A percentile compares a stretch with the other conserved stretches of the same genome.
Conservation (phyloP, 2,888 invertebrate species). For the Drosophila mercatorum region DNA sequence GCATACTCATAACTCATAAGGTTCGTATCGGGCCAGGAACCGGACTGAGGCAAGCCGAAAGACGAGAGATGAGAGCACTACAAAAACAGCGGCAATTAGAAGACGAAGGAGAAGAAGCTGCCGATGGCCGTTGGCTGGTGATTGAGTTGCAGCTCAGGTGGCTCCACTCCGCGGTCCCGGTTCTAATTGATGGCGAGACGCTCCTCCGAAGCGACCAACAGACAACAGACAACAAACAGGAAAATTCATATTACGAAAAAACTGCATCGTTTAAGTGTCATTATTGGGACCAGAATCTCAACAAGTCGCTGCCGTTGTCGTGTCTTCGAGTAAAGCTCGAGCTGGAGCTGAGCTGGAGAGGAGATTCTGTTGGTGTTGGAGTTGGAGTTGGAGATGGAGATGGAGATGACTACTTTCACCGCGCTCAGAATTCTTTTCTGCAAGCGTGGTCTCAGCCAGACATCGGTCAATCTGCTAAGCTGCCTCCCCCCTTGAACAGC, state of each 20-base stretch:
- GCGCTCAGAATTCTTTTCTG: constrained; percentile 69
- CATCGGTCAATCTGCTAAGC: constrained; percentile 66
- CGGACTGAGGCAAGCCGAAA: constrained; percentile 27
- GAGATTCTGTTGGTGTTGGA: not conserved
- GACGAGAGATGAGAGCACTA: constrained; percentile 4
- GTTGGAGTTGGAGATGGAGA: constrained; percentile 40
- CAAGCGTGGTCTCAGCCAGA: constrained; percentile 50
- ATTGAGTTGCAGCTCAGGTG: constrained; percentile 78
- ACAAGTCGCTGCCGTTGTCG: constrained; percentile 67
- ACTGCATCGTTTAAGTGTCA: constrained; percentile 79
- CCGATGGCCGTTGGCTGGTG: constrained; percentile 62
- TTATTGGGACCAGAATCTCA: constrained; percentile 78
- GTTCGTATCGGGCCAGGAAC: constrained; percentile 30
- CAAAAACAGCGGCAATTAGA: constrained; percentile 70
- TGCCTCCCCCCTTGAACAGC: constrained; percentile 24
- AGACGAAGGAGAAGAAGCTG: constrained; percentile 55
- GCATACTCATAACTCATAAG: constrained; percentile 57
- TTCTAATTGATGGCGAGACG: constrained; percentile 69
- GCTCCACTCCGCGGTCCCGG: constrained; percentile 41
- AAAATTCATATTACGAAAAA: constrained; percentile 79
- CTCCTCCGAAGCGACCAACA: constrained; percentile 47
- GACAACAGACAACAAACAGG: constrained; percentile 68
- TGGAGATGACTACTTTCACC: constrained; percentile 75
- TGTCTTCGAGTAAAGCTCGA: constrained; percentile 40
- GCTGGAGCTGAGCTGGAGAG: constrained; percentile 21